These are phyloP conservation scores for Myotis brandtii DNA, from an alignment of 2,113 vertebrate genomes.

Conservation along the genomic window DNA sequence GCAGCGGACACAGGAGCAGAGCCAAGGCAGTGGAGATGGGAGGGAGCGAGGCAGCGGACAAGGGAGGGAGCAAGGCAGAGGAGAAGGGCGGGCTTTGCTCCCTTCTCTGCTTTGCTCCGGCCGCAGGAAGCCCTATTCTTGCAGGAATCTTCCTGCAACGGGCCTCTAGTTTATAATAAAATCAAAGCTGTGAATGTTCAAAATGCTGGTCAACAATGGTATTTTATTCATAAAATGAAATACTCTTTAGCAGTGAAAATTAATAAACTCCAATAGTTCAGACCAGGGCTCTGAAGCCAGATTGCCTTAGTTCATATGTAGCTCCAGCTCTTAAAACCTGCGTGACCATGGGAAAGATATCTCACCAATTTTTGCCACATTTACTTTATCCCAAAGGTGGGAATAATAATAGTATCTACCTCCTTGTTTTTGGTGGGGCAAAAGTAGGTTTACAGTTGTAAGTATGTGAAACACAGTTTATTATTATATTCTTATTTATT, in stretches of 20 bases:
- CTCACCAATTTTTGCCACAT: neutral
- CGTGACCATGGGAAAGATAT: neutral
- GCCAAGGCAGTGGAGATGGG: too few species aligned
- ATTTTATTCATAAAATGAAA: neutral
- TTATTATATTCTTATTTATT: neutral
- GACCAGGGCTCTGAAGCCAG: neutral
- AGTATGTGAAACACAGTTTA: neutral
- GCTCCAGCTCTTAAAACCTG: neutral
- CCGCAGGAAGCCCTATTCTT: too few species aligned
- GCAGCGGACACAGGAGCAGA: too few species aligned
- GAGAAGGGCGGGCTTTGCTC: too few species aligned
- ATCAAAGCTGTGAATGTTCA: neutral
- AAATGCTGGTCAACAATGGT: neutral
- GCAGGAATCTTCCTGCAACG: too few species aligned
- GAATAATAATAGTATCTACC: neutral
- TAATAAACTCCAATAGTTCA: neutral
- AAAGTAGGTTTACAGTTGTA: neutral
- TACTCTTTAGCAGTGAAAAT: neutral
- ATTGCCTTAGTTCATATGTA: fast-evolving
- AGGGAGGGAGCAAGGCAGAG: too few species aligned
- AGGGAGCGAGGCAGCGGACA: too few species aligned
- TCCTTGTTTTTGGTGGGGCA: neutral
- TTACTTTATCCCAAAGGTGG: neutral
- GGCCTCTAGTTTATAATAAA: too few species aligned
- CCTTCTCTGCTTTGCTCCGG: too few species aligned